These are phyloP conservation scores for Phalacrocorax aristotelis DNA, from an alignment of 2,113 vertebrate genomes.

Conservation along the genomic window DNA sequence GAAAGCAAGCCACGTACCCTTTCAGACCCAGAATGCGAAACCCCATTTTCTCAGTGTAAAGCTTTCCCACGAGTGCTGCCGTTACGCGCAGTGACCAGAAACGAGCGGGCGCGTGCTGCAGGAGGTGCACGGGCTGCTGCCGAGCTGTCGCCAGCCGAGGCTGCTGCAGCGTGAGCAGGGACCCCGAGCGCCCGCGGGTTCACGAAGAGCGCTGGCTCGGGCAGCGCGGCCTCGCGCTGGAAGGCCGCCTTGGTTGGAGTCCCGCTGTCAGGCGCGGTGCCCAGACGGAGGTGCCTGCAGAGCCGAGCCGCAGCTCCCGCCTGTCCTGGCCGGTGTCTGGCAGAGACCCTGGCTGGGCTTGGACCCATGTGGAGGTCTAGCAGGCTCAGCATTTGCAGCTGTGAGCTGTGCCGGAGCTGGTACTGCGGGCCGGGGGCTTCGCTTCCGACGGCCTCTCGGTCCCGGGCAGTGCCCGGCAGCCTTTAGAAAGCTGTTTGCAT, in stretches of 20 bases:
- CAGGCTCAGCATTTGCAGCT: neutral
- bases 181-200: too few relatives aligned
- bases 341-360: neutral
- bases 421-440: too few relatives aligned
- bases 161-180: neutral
- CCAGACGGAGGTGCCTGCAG: neutral
- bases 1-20: neutral
- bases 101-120: neutral
- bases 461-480: neutral
- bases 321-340: neutral
- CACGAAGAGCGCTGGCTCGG: too few relatives aligned
- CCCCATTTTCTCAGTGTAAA: neutral
- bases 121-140: neutral
- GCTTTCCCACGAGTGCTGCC: fast-evolving
- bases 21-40: neutral
- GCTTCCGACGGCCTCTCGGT: neutral
- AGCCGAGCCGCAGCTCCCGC: neutral
- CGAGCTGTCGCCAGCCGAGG: neutral
- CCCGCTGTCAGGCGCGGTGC: fast-evolving
- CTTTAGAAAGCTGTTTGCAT: neutral
- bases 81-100: fast-evolving
- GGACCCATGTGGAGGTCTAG: neutral
- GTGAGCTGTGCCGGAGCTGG: neutral
- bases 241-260: neutral
- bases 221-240: neutral